Conservation (phyloP, 2,113 vertebrate species). For the Carassius auratus region DNA sequence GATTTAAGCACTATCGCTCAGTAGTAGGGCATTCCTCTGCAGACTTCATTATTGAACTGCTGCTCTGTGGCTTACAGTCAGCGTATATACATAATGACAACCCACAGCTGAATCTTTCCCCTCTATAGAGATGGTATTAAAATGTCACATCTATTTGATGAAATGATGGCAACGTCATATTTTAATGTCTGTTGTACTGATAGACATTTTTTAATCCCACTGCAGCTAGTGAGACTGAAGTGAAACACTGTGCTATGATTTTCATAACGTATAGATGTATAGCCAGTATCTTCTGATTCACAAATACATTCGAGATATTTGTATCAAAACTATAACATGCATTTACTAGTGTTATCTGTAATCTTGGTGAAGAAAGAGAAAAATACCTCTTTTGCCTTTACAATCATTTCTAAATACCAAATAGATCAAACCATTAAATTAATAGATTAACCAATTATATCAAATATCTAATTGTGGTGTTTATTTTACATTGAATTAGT, state of each 20-base stretch:
- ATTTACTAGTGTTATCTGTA: neutral
- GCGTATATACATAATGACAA: constrained; percentile 25
- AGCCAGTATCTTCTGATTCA: neutral
- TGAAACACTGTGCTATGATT: neutral
- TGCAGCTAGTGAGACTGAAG: neutral
- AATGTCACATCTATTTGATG: constrained; percentile 30
- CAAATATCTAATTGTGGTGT: no score
- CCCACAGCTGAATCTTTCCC: constrained; percentile 23
- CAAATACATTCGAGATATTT: neutral
- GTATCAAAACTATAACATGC: neutral
- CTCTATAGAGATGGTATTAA: constrained; percentile 30
- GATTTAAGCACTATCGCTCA: constrained; percentile 22
- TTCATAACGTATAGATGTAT: neutral
- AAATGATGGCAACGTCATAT: constrained; percentile 14
- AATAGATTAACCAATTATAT: no score
- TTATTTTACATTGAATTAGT: no score
- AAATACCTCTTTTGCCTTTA: neutral
- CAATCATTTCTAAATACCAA: neutral
- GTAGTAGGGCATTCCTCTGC: constrained; percentile 1
- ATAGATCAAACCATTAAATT: no score
- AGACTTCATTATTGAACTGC: constrained; percentile 30
- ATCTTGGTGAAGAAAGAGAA: no score
- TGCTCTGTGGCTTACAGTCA: constrained; percentile 11
- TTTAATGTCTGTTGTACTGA: constrained; percentile 3
- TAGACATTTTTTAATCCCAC: neutral